A percentile compares a stretch with the other conserved stretches of the same genome.
phyloP scores from a whole-genome alignment of 2,113 vertebrate genomes.

The Microtus oregoni region DNA sequence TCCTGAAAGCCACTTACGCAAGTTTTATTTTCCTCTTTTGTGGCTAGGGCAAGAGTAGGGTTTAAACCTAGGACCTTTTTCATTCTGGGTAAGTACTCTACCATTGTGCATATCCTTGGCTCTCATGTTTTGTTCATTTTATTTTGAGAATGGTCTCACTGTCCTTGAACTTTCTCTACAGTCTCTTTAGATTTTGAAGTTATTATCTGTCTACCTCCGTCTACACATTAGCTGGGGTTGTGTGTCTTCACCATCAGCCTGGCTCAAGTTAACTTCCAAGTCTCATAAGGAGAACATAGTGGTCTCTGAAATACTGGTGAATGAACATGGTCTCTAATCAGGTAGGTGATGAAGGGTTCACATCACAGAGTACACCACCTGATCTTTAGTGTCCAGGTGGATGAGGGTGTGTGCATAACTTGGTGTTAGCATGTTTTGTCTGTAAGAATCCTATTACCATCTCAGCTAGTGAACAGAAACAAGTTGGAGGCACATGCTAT shows the following conservation, averaged over 20 bases:
- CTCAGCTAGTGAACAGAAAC: not conserved
- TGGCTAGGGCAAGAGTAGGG: not conserved
- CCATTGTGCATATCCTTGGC: not conserved
- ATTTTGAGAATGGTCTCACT: not conserved
- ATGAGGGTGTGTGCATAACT: not conserved
- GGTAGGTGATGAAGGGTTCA: not conserved
- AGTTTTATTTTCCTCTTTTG: not conserved
- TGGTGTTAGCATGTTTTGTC: not conserved
- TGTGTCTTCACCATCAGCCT: not conserved
- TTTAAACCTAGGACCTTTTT: not conserved
- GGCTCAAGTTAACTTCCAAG: not conserved
- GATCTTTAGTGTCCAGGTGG: not conserved
- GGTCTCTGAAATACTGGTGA: not conserved
- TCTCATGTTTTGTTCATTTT: not conserved
- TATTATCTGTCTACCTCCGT: not conserved
- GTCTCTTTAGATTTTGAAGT: not conserved
- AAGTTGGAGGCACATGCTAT: not conserved
- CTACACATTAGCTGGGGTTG: not conserved
- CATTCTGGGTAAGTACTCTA: not conserved
- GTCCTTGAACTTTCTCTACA: not conserved
- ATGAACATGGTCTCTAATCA: not conserved
- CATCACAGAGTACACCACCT: not conserved
- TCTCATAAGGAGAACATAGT: not conserved
- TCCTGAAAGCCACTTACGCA: not conserved
- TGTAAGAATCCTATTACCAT: not conserved